These are phyloP conservation scores for Amiota mariae DNA, from an alignment of 2,888 invertebrate species.

Conservation along the genomic window DNA sequence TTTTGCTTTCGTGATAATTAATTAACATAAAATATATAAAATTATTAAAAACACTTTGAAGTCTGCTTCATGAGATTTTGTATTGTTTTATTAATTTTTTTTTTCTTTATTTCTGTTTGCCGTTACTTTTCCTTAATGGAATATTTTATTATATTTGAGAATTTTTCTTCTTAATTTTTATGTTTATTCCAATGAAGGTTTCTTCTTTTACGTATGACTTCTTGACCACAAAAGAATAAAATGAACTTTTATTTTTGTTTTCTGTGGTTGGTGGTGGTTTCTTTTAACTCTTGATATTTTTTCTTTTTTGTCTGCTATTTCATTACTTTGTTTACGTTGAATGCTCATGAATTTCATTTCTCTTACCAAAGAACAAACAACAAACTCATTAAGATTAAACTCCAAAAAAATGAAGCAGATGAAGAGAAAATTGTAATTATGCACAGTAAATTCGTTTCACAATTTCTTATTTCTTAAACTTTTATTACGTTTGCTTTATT, in stretches of 20 bases:
- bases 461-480: slow-evolving; percentile 8
- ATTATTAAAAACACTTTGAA: slow-evolving; percentile 35
- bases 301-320: neutral
- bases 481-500: too few relatives aligned
- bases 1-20: slow-evolving; percentile 10
- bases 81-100: slow-evolving; percentile 23
- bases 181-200: too few relatives aligned
- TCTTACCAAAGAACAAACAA: neutral
- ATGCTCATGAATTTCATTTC: too few relatives aligned
- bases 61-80: slow-evolving; percentile 6
- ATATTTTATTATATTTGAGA: neutral
- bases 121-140: neutral
- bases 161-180: neutral
- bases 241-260: neutral
- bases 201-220: too few relatives aligned
- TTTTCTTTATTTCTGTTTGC: neutral
- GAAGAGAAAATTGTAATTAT: slow-evolving; percentile 13
- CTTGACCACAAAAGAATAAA: neutral
- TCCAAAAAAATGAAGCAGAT: neutral
- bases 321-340: neutral
- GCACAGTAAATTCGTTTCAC: slow-evolving; percentile 31
- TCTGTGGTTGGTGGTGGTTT: neutral
- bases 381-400: neutral
- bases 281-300: neutral
- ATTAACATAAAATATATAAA: slow-evolving; percentile 29